These are phyloP conservation scores for Pristionchus maxplancki DNA, from an alignment of 2,888 invertebrate genomes.

Conservation along the genomic window DNA sequence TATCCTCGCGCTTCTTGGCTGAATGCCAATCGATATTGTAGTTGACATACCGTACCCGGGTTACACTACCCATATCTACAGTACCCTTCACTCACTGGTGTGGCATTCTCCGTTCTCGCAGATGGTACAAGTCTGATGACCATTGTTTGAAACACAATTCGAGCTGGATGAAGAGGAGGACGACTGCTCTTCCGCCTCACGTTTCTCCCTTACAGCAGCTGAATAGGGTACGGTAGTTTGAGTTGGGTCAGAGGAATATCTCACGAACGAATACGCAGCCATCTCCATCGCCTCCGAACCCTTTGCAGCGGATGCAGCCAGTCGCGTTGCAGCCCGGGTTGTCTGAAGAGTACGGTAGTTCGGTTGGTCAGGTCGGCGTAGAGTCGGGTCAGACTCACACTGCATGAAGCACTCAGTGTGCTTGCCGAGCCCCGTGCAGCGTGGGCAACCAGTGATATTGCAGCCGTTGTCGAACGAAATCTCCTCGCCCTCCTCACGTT, in stretches of 20 bases:
- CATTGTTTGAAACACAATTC: not conserved
- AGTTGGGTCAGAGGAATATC: too few species aligned
- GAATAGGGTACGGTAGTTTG: not conserved
- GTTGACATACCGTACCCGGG: not conserved
- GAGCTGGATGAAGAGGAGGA: not conserved
- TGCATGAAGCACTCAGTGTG: not conserved
- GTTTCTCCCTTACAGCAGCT: not conserved
- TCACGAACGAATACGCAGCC: not conserved
- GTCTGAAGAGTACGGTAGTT: not conserved
- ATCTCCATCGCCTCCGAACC: not conserved
- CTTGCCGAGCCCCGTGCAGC: not conserved
- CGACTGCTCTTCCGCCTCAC: not conserved
- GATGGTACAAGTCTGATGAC: not conserved
- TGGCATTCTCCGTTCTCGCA: not conserved
- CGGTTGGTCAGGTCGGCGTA: not conserved
- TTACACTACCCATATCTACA: not conserved
- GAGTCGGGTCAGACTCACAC: not conserved
- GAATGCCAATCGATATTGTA: not conserved
- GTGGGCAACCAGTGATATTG: not conserved
- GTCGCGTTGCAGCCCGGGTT: not conserved
- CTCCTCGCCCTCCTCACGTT: not conserved
- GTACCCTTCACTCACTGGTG: constrained; percentile 16
- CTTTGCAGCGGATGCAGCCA: not conserved
- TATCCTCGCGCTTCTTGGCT: not conserved
- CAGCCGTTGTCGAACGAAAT: not conserved